Conservation (phyloP, 2,797 vertebrate species). For the Enteromius viviparus region DNA sequence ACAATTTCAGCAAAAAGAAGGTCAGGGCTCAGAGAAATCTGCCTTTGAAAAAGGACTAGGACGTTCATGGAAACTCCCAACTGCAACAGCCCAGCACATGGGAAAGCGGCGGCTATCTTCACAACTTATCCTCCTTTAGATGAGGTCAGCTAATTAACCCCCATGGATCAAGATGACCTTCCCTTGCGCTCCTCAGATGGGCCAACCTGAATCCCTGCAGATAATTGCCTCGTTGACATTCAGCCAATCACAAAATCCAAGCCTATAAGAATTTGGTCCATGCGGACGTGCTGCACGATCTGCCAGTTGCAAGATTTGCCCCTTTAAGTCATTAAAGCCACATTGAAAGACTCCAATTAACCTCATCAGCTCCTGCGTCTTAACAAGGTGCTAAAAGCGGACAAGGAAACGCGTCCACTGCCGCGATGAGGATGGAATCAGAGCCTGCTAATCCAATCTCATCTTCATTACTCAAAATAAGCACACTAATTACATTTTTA, state of each 20-base stretch:
- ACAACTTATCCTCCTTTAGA: neutral
- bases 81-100: neutral
- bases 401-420: slow-evolving; percentile 50
- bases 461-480: slow-evolving; percentile 72
- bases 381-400: slow-evolving; percentile 65
- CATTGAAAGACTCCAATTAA: slow-evolving; percentile 70
- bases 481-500: slow-evolving; percentile 73
- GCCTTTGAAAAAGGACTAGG: neutral
- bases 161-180: slow-evolving; percentile 65
- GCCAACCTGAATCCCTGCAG: slow-evolving; percentile 47
- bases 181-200: slow-evolving; percentile 55
- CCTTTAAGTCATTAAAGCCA: slow-evolving; percentile 62
- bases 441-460: slow-evolving; percentile 71
- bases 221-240: slow-evolving; percentile 62
- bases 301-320: slow-evolving; percentile 33
- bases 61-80: neutral
- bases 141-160: slow-evolving; percentile 67
- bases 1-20: neutral
- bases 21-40: slow-evolving; percentile 10
- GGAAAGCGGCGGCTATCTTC: neutral
- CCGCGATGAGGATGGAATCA: slow-evolving; percentile 46
- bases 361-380: slow-evolving; percentile 64
- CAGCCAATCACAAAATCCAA: slow-evolving; percentile 53
- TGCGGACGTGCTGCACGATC: slow-evolving; percentile 36
- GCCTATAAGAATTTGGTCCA: slow-evolving; percentile 16